Conservation (phyloP, 2,888 invertebrate species). For the Ceriagrion tenellum region DNA sequence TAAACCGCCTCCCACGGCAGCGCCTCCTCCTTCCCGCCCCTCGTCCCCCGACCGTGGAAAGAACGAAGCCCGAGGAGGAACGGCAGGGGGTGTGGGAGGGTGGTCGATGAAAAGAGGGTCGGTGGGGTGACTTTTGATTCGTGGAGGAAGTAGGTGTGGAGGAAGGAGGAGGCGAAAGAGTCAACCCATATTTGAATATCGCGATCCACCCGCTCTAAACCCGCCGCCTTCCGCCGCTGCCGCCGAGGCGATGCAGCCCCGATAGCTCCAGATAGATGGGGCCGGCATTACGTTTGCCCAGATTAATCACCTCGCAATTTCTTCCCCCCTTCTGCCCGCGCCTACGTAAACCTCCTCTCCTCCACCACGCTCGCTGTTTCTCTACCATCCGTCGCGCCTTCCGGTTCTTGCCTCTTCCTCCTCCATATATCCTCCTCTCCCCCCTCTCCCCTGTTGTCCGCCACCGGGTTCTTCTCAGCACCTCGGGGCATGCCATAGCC, state of each 20-base stretch:
- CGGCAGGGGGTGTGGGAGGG: neutral
- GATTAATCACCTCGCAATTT: constrained; percentile 65
- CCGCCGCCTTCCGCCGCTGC: constrained; percentile 20
- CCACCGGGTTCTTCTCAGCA: neutral
- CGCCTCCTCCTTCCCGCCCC: neutral
- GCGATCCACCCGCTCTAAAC: constrained; percentile 29
- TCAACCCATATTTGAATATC: constrained; percentile 67
- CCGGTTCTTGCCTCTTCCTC: constrained; percentile 23
- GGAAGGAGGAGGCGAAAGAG: constrained; percentile 35
- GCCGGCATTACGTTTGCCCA: constrained; percentile 55
- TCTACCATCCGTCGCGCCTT: neutral
- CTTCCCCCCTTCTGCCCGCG: neutral
- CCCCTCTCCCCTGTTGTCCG: too few relatives aligned
- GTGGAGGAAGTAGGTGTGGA: neutral
- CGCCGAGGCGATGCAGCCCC: constrained; percentile 38
- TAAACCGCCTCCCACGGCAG: neutral
- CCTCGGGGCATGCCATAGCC: constrained; percentile 57
- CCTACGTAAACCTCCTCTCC: neutral
- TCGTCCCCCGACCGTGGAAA: neutral
- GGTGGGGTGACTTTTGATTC: constrained; percentile 10
- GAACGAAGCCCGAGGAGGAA: neutral
- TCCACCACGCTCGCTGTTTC: neutral
- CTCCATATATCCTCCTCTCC: neutral
- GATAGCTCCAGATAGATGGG: constrained; percentile 63
- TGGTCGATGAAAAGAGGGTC: neutral